Evolutionary conservation across 2,888 invertebrate genomes (phyloP), one percentile per base, ranked within the genome.

Genomic region (Dryomyza anilis): DNA sequence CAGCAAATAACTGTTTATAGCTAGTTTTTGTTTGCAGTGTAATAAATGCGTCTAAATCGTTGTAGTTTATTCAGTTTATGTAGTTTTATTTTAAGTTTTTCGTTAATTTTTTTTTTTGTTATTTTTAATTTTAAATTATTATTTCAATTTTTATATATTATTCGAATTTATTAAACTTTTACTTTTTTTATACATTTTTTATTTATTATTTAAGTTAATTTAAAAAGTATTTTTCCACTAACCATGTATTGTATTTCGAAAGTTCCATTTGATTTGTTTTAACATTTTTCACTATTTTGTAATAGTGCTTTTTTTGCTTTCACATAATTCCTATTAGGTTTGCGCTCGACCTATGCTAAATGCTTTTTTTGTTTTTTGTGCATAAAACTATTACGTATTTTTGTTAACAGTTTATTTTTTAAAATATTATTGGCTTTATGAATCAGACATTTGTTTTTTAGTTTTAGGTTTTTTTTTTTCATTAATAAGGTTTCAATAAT

Each of bases 231-330:
- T n/a, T n/a, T 52, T 60, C 68, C 68, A 68, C 66, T 68, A 68
- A 68, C 68, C 65, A 69, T 67, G 66, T 33, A 65, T 50, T 62
- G 55, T 67, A 64, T 64, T 57, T 63, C 33, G 50, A 63, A 48
- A 36, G 50, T 56, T 63, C 33, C 19, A 27, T 48, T 61, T 52
- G 52, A 39, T 53, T 61, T 19, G 33, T 48, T 59, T 59, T 19
- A 16, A 25, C 36, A 27, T 19, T 3, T 39, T 60, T 25, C 5
- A 8, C 30, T 29, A 43, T 58, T 56, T 10, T 52, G 14, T 58
- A 43, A 8, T 58, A 25, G 21, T 62, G 21, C 21, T 33, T 14
- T 8, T 25, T 23, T 53, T 19, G 8, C 36, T 36, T 59, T n/a
- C 25, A 3, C 1, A 14, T 59, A 14, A 27, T 30, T 30, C 39